Evolutionary conservation across 1,140 invertebrate species (phyloP).

Genomic region (Bactericera cockerelli): DNA sequence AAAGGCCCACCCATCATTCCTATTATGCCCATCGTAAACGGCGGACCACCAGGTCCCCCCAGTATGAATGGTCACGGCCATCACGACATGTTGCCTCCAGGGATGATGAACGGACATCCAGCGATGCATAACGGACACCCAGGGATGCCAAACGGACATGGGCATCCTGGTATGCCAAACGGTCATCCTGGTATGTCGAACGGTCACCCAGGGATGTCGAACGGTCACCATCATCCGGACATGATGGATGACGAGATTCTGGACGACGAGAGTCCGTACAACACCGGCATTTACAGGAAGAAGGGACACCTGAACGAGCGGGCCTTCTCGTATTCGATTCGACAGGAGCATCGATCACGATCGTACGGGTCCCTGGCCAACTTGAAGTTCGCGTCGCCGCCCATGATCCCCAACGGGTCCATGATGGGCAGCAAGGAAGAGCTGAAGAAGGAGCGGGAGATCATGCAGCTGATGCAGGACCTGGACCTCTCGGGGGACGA

Average conservation of each 20-base stretch:
- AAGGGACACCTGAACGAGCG: constrained; percentile 85
- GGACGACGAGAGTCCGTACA: constrained; percentile 51
- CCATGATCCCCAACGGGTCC: constrained; percentile 25
- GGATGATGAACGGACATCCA: not conserved
- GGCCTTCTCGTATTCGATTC: constrained; percentile 84
- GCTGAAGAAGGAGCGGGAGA: constrained; percentile 76
- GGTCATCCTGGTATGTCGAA: no score
- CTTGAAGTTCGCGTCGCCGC: constrained; percentile 55
- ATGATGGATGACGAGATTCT: constrained; percentile 19
- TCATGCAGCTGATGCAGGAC: constrained; percentile 78
- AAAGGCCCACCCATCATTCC: constrained; percentile 26
- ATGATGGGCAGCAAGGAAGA: constrained; percentile 33
- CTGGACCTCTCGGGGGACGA: constrained; percentile 65
- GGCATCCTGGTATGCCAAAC: constrained; percentile 8
- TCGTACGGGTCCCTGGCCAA: constrained; percentile 81
- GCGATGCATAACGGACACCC: constrained; percentile 19
- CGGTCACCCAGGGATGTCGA: constrained; percentile 6
- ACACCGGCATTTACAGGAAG: constrained; percentile 71
- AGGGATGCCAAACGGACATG: constrained; percentile 21
- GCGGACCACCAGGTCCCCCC: constrained; percentile 23
- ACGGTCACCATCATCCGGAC: not conserved
- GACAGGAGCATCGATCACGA: constrained; percentile 77
- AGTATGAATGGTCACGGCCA: constrained; percentile 23
- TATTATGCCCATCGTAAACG: constrained; percentile 27
- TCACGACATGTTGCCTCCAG: constrained; percentile 27